phyloP scores from a whole-genome alignment of 2,113 vertebrate genomes.

The Crotalus horridus region DNA sequence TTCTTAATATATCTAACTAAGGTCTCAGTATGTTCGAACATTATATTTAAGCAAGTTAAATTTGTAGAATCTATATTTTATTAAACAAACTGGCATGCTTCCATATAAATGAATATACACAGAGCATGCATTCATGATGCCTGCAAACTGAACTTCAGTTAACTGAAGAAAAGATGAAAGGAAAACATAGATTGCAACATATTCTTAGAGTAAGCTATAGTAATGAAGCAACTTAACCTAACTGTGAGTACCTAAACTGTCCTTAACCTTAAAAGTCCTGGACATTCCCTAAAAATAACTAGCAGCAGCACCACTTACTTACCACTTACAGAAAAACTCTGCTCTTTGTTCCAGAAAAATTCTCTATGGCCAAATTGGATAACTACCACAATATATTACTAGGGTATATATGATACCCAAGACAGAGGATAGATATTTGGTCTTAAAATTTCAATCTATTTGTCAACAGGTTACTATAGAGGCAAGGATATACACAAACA shows the following conservation, averaged over 20 bases:
- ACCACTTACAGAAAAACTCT: neutral
- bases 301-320: neutral
- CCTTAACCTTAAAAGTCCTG: neutral
- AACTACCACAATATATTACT: neutral
- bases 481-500: neutral
- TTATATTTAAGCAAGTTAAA: neutral
- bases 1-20: neutral
- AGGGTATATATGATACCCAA: neutral
- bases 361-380: neutral
- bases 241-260: neutral
- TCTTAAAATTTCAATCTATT: neutral
- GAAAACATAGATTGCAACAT: neutral
- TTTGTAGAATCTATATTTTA: neutral
- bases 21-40: neutral
- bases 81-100: neutral
- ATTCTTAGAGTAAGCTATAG: neutral
- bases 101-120: neutral
- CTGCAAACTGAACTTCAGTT: neutral
- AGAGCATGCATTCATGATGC: neutral
- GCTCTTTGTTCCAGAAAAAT: neutral
- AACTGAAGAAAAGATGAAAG: neutral
- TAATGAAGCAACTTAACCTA: neutral
- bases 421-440: neutral
- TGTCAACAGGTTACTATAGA: neutral
- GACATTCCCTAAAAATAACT: neutral